Evolutionary conservation across 2,888 invertebrate genomes (phyloP), one percentile per base, ranked within the genome.

Genomic region (Cerastoderma edule): DNA sequence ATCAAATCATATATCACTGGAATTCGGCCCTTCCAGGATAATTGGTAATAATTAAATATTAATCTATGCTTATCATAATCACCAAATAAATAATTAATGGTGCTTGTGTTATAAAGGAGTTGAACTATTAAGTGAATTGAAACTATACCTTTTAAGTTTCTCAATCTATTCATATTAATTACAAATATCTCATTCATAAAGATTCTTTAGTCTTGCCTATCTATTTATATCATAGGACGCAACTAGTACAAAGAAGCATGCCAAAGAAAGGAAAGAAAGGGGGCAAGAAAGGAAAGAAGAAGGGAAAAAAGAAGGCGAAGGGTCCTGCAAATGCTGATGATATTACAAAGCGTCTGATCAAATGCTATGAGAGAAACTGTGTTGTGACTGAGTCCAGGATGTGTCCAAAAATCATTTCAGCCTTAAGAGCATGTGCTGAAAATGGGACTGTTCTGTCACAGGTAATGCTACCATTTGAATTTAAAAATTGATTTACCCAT

Each of bases 351-450:
- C 84, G 83, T 44, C 66, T 90, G 35, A 65, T 88, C 35, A 89
- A 86, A 72, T 83, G 85, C 33, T 90, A 90, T 72, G 89, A 89
- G 65, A 83, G 84, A 67, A 88, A 87, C 66, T 90, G 89, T 84
- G 68, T 67, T 5, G 65, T 84, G 30, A 87, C 87, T 33, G 86
- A 87, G 22, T 89, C 90, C 0, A 86, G 84, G 57, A 85, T 87
- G 83, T 86, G 88, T 70, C 87, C 88, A 19, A 82, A 86, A 24
- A 83, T 90, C 27, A 84, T 80, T 39, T 78, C 85, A 56, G 80
- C 83, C 4, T 46, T 89, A 46, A 84, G 83, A 72, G 84, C 73
- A 30, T 87, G 87, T 54, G 83, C 83, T 5, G 89, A 87, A 71
- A 86, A 87, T 46, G 83, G 82, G 46, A 85, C 85, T 50, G 75